Base-by-base conservation (phyloP, 2,797 vertebrate species). In the Erpetoichthys calabaricus region DNA sequence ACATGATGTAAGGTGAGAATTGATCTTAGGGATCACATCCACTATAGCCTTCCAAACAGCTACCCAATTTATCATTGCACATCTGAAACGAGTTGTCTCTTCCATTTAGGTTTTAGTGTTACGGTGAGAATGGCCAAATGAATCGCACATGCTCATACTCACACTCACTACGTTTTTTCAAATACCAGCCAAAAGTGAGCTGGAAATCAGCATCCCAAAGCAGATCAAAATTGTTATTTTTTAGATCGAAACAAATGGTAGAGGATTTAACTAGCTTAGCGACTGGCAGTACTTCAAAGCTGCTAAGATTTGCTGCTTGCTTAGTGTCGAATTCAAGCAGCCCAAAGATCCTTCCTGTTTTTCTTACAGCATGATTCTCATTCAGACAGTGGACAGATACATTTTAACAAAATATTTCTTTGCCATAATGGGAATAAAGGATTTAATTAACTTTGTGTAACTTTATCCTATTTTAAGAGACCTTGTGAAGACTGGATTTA, bases 381-480 rank as follows among this genome's bases (percentile, higher is more conserved):
- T 10, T 8, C 44, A 53, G 45, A 42, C 51, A 46, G 7, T 25
- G 45, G 58, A n/a, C n/a, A n/a, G n/a, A 54, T 45, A 42, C 44
- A 10, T 5, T 7, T 10, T 59, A 54, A 54, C 53, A 67, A 77
- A 73, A 75, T 72, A 79, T 78, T 73, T 74, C 70, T 73, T 75
- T 64, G 60, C 60, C 66, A 65, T 74, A 68, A 70, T 79, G 64
- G 67, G 62, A 70, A 67, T 70, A 59, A 69, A 69, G 70, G 77
- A 75, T 80, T 73, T 75, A 83, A 80, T 82, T 82, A 79, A 75
- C 68, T 65, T 60, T 74, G 69, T 70, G 59, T 73, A 83, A 81
- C 64, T 61, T 68, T 64, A 64, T 65, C 71, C 65, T 56, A 65
- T 64, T 74, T 67, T 58, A 53, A 65, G 59, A 70, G 62, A 46